These are phyloP conservation scores for Diogma glabrata DNA, from an alignment of 2,888 invertebrate genomes.

Conservation along the genomic window DNA sequence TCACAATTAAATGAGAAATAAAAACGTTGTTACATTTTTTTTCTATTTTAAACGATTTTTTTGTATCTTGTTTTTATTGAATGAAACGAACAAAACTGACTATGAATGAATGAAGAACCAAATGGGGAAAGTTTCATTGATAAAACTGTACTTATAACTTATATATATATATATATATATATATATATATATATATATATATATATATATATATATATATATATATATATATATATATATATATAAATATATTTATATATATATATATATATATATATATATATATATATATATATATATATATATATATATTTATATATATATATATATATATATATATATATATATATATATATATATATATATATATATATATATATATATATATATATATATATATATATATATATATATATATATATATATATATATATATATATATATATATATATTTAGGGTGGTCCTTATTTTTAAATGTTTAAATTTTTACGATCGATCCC, in stretches of 20 bases:
- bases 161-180: neutral
- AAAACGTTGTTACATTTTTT: no score
- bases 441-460: slow-evolving; percentile 6
- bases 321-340: slow-evolving; percentile 3
- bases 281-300: slow-evolving; percentile 3
- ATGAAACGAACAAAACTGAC: no score
- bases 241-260: slow-evolving; percentile 1
- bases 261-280: slow-evolving; percentile 4
- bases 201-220: slow-evolving; percentile 6
- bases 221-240: slow-evolving; percentile 1
- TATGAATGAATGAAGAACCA: no score
- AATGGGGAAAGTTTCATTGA: no score
- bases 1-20: no score
- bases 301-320: neutral
- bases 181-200: slow-evolving; percentile 5
- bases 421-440: neutral
- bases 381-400: slow-evolving; percentile 1
- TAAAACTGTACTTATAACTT: no score
- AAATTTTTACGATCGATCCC: no score
- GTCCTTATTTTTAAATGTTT: no score
- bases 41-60: no score
- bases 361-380: slow-evolving; percentile 3
- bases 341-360: slow-evolving; percentile 3
- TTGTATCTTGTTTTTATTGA: no score
- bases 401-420: slow-evolving; percentile 3